These are phyloP conservation scores for Phymastichus coffea DNA, from an alignment of 1,140 invertebrate species.

Conservation along the genomic window DNA sequence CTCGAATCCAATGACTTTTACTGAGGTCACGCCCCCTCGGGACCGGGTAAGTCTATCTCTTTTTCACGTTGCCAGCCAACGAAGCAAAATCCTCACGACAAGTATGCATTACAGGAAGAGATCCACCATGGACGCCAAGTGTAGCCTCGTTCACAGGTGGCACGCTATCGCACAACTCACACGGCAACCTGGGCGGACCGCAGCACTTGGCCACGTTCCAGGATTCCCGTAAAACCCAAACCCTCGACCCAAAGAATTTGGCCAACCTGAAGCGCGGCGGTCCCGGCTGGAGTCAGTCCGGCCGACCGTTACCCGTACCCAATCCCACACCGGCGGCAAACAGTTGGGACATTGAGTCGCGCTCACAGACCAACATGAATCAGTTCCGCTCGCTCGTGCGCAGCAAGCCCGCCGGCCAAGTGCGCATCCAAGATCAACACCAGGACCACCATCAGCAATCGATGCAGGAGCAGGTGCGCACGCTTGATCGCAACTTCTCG, in stretches of 20 bases:
- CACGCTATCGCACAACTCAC: slow-evolving; percentile 52
- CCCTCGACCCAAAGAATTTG: slow-evolving; percentile 53
- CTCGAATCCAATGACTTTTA: slow-evolving; percentile 92
- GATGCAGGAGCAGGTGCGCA: slow-evolving; percentile 53
- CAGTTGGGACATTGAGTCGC: slow-evolving; percentile 52
- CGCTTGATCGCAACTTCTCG: slow-evolving; percentile 52
- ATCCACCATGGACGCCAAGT: slow-evolving; percentile 55
- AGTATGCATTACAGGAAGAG: slow-evolving; percentile 44
- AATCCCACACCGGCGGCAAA: slow-evolving; percentile 44
- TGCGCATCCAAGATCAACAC: slow-evolving; percentile 35
- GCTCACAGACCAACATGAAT: slow-evolving; percentile 55
- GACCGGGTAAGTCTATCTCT: slow-evolving; percentile 45
- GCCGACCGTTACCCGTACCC: slow-evolving; percentile 46
- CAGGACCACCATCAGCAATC: slow-evolving; percentile 42
- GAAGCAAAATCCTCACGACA: no score
- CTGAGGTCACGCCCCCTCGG: slow-evolving; percentile 70
- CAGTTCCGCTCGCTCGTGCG: slow-evolving; percentile 54
- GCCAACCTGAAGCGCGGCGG: slow-evolving; percentile 50
- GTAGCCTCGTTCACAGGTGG: slow-evolving; percentile 52
- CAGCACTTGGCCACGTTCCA: slow-evolving; percentile 53
- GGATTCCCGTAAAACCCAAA: slow-evolving; percentile 53
- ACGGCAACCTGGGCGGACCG: slow-evolving; percentile 34
- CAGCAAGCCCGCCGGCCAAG: slow-evolving; percentile 46
- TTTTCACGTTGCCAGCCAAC: no score
- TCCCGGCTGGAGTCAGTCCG: slow-evolving; percentile 49